These are phyloP conservation scores for Brachymystax lenok DNA, from an alignment of 2,797 vertebrate genomes.

Conservation along the genomic window DNA sequence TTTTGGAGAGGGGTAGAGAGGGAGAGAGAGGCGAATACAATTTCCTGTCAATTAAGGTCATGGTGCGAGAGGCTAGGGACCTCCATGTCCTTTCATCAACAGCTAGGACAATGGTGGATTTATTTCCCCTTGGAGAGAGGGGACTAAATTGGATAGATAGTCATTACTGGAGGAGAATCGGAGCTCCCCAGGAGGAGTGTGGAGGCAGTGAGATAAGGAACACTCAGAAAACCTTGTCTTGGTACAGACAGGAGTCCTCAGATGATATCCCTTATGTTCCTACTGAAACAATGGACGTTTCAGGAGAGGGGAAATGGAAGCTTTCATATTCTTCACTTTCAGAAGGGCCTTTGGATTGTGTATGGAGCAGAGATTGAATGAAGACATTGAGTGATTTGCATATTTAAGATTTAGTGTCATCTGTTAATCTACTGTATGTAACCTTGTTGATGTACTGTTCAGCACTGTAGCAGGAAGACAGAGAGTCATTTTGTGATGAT, in stretches of 20 bases:
- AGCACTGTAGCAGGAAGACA: background rate
- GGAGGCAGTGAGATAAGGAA: conserved; percentile 77
- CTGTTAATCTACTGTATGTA: background rate
- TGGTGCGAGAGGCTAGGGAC: conserved; percentile 61
- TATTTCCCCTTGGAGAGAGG: conserved; percentile 68
- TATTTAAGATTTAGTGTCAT: conserved; percentile 16
- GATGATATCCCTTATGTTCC: conserved; percentile 64
- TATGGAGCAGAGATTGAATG: conserved; percentile 2
- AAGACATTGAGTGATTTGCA: conserved; percentile 55
- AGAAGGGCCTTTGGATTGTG: background rate
- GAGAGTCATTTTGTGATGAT: conserved; percentile 6
- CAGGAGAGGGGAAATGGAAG: background rate
- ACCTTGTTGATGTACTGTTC: background rate
- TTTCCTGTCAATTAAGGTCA: conserved; percentile 79
- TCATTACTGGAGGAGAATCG: conserved; percentile 80
- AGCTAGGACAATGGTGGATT: conserved; percentile 63
- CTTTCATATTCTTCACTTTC: background rate
- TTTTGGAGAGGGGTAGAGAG: conserved; percentile 35
- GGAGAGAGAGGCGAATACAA: conserved; percentile 65
- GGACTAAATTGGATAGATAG: conserved; percentile 79
- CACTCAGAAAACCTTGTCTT: conserved; percentile 73
- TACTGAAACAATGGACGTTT: conserved; percentile 67
- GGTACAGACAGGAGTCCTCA: conserved; percentile 63
- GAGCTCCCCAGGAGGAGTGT: conserved; percentile 69
- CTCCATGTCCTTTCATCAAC: conserved; percentile 66